phyloP scores from a whole-genome alignment of 2,888 invertebrate genomes.

The Nineta flava region DNA sequence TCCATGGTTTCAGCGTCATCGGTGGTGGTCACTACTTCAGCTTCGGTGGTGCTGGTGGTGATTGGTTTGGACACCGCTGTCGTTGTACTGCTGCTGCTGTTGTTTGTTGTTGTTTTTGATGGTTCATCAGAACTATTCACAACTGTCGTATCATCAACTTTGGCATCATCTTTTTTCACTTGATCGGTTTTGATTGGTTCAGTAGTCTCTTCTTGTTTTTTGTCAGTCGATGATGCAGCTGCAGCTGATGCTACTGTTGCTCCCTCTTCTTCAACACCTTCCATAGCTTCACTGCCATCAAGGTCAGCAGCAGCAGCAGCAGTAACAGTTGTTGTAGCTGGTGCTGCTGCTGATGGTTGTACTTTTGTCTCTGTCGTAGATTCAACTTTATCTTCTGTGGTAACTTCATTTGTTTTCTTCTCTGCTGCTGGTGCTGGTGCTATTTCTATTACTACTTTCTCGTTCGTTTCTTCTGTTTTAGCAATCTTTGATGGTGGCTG shows the following conservation, averaged over 20 bases:
- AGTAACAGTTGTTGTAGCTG: background rate
- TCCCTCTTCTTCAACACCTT: no score
- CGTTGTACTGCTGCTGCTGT: background rate
- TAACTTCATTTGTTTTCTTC: background rate
- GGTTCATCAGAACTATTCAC: background rate
- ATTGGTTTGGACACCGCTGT: no score
- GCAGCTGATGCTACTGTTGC: no score
- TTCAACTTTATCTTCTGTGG: background rate
- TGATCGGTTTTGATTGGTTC: no score
- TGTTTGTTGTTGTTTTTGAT: background rate
- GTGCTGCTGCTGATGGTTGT: background rate
- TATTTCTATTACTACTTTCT: background rate
- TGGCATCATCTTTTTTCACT: conserved; percentile 29
- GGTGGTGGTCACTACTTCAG: background rate
- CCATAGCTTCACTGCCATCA: no score
- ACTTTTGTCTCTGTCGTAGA: background rate
- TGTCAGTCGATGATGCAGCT: no score
- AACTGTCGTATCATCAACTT: background rate
- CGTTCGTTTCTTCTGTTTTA: conserved; percentile 26
- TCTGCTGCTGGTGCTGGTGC: background rate
- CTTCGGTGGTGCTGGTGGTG: background rate
- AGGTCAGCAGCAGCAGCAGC: background rate
- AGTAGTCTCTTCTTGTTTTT: no score
- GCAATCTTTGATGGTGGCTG: conserved; percentile 35
- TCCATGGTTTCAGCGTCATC: background rate